phyloP scores from a whole-genome alignment of 53 echinoderm and acorn worm genomes.

The Mesocentrotus franciscanus region DNA sequence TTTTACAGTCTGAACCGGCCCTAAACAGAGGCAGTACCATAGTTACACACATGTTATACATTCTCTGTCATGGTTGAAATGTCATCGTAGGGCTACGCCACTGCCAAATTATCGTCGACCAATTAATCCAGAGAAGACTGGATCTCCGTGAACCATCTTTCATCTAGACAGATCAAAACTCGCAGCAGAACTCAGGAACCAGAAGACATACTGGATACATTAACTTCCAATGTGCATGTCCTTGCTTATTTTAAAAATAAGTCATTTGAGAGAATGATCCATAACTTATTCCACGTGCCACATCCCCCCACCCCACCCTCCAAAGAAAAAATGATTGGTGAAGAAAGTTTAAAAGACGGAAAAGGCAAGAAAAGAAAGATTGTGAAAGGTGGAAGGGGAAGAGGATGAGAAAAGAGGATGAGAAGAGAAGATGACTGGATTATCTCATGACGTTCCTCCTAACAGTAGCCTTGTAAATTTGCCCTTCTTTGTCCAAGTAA shows the following conservation, averaged over 20 bases:
- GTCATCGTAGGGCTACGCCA: background rate
- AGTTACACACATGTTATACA: conserved; percentile 21
- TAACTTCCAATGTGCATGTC: conserved; percentile 13
- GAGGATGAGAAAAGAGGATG: too few relatives aligned
- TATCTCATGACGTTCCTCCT: too few relatives aligned
- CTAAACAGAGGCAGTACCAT: background rate
- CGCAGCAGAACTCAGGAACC: conserved; percentile 11
- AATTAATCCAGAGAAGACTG: conserved; percentile 4
- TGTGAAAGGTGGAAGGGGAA: too few relatives aligned
- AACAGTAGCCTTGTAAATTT: too few relatives aligned
- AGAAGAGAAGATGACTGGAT: too few relatives aligned
- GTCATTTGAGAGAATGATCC: background rate
- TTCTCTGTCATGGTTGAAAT: background rate
- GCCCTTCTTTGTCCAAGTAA: too few relatives aligned
- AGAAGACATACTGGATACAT: background rate
- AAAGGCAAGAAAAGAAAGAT: too few relatives aligned
- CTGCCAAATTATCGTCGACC: conserved; percentile 26
- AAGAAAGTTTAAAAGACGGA: too few relatives aligned
- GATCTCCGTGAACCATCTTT: background rate
- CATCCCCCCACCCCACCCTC: too few relatives aligned
- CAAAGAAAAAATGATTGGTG: too few relatives aligned
- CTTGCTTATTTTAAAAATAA: background rate
- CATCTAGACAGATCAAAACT: conserved; percentile 17
- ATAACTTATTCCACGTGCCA: too few relatives aligned
- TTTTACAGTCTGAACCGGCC: background rate